Percentiles rank a stretch among this genome's conserved stretches.
phyloP scores from a whole-genome alignment of 1,140 invertebrate species.

The Platorchestia sp. region DNA sequence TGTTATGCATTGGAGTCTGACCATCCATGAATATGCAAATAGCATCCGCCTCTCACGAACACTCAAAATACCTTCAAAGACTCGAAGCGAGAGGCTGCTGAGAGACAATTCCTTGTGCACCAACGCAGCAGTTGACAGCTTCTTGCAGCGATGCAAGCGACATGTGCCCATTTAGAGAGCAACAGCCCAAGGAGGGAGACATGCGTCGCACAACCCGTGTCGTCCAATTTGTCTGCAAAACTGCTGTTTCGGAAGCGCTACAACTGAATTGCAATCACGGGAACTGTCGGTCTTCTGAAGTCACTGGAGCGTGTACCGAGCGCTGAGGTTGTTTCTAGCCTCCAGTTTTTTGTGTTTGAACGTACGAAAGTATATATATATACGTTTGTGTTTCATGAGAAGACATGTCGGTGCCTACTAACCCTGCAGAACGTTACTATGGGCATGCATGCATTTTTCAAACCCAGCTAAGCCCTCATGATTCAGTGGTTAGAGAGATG shows the following conservation, averaged over 20 bases:
- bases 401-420: neutral
- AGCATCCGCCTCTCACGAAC: neutral
- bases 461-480: too few relatives aligned
- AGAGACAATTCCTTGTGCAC: too few relatives aligned
- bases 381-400: neutral
- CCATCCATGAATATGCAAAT: constrained; percentile 8
- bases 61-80: neutral
- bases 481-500: too few relatives aligned
- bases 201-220: neutral
- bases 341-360: neutral
- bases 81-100: neutral
- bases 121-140: neutral
- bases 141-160: neutral
- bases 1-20: neutral
- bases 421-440: neutral
- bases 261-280: neutral
- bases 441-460: too few relatives aligned
- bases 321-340: neutral
- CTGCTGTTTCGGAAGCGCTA: neutral
- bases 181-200: neutral
- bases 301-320: neutral
- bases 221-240: neutral
- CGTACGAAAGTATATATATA: neutral
- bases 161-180: neutral
- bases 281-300: neutral